Evolutionary conservation across 1,140 invertebrate species (phyloP), one percentile per base, ranked within the genome.

Genomic region (Halictus rubicundus): DNA sequence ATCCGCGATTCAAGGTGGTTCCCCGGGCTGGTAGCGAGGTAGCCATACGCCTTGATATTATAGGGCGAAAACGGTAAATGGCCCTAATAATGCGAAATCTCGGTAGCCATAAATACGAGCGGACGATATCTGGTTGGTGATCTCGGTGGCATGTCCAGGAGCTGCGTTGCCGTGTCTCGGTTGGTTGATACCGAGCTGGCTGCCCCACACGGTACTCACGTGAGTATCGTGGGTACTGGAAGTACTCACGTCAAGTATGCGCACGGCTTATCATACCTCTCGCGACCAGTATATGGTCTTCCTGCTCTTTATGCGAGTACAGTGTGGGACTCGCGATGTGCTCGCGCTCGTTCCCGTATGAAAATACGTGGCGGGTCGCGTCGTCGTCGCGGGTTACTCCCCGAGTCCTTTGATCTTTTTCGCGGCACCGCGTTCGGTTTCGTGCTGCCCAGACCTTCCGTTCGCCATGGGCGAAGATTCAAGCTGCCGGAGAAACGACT

Each of bases 11-110:
- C 71, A 37, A 80, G 66, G 82, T 68, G 82, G 77, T 74, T 71
- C 77, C 80, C 39, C 27, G 52, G 71, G 64, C 65, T 76, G 68
- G 32, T 32, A 32, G 49, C 70, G 60, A 71, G 54, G 75, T 68
- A 75, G 74, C 75, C 82, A 68, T 66, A 84, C 16, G 69, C 69
- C 61, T 74, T 86, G 87, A 87, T 90, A 89, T 90, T 90, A 90
- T 73, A 87, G 83, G 87, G 83, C 84, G 82, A 89, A 91, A 89
- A 90, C 87, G 83, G 87, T 91, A 90, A 92, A 92, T 89, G 88
- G 87, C 91, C 85, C 88, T 91, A 92, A 92, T 92, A 92, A 92
- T 90, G 90, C 87, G 85, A 92, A 91, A 92, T 92, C 91, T 92
- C 77, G 83, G 74, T 78, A 83, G 86, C 85, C 89, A 91, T 92